These are phyloP conservation scores for Galago senegalensis DNA, from an alignment of 2,797 vertebrate genomes.

Conservation along the genomic window DNA sequence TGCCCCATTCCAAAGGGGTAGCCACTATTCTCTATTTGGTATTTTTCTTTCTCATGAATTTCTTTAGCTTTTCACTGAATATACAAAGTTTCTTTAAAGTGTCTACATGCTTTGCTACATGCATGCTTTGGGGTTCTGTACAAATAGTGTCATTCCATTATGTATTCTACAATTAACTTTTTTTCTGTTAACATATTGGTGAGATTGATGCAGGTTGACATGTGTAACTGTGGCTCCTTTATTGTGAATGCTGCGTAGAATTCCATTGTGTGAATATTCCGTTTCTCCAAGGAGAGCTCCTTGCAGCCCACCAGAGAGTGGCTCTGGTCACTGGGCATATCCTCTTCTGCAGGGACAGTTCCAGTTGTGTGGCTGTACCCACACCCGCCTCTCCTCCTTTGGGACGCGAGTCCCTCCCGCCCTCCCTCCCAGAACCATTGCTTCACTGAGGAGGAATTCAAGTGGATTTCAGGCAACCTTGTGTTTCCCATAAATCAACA, in stretches of 20 bases:
- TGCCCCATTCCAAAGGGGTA: not conserved
- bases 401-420: constrained; percentile 9
- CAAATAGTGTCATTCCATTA: not conserved
- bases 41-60: not conserved
- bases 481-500: constrained; percentile 79
- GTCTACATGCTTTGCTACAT: not conserved
- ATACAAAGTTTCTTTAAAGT: not conserved
- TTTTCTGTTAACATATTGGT: not conserved
- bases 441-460: constrained; percentile 73
- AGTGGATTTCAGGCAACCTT: constrained; percentile 74
- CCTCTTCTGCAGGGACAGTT: not conserved
- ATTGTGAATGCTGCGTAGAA: not conserved
- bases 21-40: not conserved
- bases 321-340: not conserved
- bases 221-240: constrained; percentile 35
- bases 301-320: not conserved
- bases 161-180: not conserved
- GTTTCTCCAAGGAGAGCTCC: not conserved
- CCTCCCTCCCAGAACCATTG: constrained; percentile 58
- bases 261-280: not conserved
- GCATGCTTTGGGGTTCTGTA: constrained; percentile 1
- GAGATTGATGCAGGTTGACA: not conserved
- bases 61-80: not conserved
- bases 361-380: not conserved
- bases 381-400: not conserved